Evolutionary conservation across 2,888 invertebrate species (phyloP), one percentile per base, ranked within the genome.

Genomic region (Serripes groenlandicus): DNA sequence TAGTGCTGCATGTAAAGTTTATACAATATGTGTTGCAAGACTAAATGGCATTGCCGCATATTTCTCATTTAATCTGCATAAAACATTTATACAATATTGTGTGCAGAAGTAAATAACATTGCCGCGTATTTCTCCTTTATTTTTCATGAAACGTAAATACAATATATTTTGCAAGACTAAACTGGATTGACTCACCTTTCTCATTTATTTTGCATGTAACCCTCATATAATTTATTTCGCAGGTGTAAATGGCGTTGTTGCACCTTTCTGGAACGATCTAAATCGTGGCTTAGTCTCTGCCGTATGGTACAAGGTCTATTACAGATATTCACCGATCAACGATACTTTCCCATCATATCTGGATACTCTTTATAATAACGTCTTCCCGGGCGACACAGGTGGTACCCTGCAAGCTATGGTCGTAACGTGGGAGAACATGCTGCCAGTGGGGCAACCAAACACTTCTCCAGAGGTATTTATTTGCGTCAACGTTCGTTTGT

Each of bases 391-490:
- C 1, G 72, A 49, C 15, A 32, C 28, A 15, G 30, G 34, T 21
- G 21, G 56, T 15, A 58, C 66, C 3, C 58, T 78, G 1, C 82
- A 82, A 60, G 82, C 82, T 0, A 2, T 62, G 15, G 72, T 82
- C 4, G 66, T 82, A 15, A 82, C 82, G 15, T 82, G 82, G 82
- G 78, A 75, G 26, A 78, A 75, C 9, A 78, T 82, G 78, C 23
- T 75, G 21, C 78, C 82, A 34, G 30, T 75, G 18, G 78, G 78
- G 28, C 69, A 26, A 11, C 18, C 4, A 0, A 52, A 35, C 11
- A 49, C 35, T 26, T n/a, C 28, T 1, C 1, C 23, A 56, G 28
- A 15, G 3, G 56, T 56, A 26, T 56, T 21, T 56, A n/a, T n/a
- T n/a, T n/a, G n/a, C n/a, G n/a, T n/a, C n/a, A n/a, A n/a, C n/a